A percentile compares a stretch with the other conserved stretches of the same genome.
Evolutionary conservation across 2,113 vertebrate genomes (phyloP).

Genomic region (Serinus canaria): DNA sequence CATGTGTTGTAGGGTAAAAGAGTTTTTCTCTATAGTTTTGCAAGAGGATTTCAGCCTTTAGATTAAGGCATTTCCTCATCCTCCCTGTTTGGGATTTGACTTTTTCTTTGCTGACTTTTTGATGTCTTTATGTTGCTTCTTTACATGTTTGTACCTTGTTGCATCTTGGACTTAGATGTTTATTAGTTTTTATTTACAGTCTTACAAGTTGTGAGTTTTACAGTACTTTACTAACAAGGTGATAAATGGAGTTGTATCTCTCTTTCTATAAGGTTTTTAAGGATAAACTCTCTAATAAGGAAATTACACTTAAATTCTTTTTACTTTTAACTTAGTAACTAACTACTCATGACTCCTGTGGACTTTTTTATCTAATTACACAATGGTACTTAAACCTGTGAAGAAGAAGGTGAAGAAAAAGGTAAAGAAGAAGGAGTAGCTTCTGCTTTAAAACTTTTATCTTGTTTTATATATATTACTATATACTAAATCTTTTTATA

Average conservation of each 20-base stretch:
- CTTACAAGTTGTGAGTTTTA: background rate
- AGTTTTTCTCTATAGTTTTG: background rate
- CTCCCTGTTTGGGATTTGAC: background rate
- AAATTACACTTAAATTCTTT: background rate
- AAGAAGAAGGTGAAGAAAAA: background rate
- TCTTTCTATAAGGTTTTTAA: background rate
- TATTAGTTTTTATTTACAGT: background rate
- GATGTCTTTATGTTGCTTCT: background rate
- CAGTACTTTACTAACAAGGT: background rate
- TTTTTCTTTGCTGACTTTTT: background rate
- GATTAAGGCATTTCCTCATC: background rate
- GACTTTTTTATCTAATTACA: background rate
- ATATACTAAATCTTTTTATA: background rate
- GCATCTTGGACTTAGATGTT: background rate
- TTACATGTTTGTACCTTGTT: background rate
- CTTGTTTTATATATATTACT: background rate
- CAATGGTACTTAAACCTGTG: background rate
- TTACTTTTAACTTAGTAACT: background rate
- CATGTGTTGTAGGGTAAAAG: background rate
- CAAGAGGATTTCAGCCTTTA: background rate
- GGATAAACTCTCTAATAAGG: background rate
- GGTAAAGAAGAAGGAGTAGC: background rate
- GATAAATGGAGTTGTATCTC: background rate
- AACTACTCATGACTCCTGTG: background rate
- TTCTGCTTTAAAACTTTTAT: background rate